phyloP scores from a whole-genome alignment of 2,113 vertebrate genomes.

The Rallus limicola region DNA sequence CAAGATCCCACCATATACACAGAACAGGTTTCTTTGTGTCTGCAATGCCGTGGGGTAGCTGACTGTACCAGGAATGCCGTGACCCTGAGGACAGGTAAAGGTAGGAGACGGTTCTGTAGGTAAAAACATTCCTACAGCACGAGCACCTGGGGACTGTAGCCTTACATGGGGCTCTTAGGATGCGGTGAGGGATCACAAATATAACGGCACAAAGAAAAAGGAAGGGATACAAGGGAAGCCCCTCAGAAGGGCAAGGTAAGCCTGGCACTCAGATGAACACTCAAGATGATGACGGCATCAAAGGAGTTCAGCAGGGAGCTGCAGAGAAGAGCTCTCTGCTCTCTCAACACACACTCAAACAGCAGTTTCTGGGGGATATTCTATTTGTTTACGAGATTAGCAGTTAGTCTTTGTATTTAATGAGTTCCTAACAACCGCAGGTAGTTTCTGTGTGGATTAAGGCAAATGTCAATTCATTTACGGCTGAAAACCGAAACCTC shows the following conservation, averaged over 20 bases:
- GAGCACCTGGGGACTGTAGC: background rate
- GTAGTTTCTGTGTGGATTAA: background rate
- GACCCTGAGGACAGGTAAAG: background rate
- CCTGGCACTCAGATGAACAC: background rate
- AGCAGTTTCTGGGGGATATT: background rate
- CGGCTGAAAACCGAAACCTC: background rate
- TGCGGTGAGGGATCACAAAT: background rate
- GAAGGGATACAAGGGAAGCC: background rate
- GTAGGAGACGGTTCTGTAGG: background rate
- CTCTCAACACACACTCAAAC: background rate
- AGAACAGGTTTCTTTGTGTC: background rate
- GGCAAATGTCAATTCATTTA: background rate
- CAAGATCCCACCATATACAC: background rate
- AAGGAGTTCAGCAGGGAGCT: rapidly evolving
- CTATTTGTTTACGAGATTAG: background rate
- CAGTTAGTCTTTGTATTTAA: background rate
- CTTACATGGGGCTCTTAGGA: background rate
- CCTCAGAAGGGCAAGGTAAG: background rate
- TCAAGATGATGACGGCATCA: rapidly evolving
- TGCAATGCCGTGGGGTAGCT: background rate
- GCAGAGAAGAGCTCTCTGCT: background rate
- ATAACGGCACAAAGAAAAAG: rapidly evolving
- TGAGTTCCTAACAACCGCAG: background rate
- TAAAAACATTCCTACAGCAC: rapidly evolving
- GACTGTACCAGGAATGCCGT: background rate